Evolutionary conservation across 2,113 vertebrate genomes (phyloP).

Genomic region (Muntiacus reevesi): DNA sequence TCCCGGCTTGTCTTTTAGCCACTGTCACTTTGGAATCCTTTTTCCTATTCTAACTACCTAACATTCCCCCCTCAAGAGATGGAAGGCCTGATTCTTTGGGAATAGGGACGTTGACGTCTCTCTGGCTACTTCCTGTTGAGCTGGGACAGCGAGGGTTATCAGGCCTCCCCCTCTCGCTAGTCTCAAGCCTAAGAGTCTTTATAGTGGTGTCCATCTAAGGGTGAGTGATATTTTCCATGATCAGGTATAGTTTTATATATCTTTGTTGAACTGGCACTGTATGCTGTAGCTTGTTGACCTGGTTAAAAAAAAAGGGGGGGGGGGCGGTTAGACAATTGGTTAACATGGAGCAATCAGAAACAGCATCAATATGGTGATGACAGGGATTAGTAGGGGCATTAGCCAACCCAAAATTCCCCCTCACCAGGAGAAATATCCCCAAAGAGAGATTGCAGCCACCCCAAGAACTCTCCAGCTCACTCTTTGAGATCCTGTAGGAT

Average conservation of each 20-base stretch:
- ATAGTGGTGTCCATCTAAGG: background rate
- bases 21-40: background rate
- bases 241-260: background rate
- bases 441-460: background rate
- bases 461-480: background rate
- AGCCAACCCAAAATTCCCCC: background rate
- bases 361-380: background rate
- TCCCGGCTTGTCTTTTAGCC: background rate
- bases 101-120: background rate
- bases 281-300: background rate
- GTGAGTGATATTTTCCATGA: background rate
- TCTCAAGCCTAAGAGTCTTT: background rate
- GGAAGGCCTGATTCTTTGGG: background rate
- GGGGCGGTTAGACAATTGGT: background rate
- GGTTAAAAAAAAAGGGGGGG: background rate
- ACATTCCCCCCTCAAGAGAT: background rate
- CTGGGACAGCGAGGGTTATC: background rate
- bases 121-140: background rate
- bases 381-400: background rate
- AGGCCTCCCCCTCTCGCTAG: background rate
- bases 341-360: background rate
- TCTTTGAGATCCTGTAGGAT: background rate
- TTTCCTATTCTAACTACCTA: background rate
- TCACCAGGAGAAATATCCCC: accelerated
- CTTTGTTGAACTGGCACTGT: background rate